phyloP scores from a whole-genome alignment of 2,888 invertebrate genomes.

The Melinaea marsaeus region DNA sequence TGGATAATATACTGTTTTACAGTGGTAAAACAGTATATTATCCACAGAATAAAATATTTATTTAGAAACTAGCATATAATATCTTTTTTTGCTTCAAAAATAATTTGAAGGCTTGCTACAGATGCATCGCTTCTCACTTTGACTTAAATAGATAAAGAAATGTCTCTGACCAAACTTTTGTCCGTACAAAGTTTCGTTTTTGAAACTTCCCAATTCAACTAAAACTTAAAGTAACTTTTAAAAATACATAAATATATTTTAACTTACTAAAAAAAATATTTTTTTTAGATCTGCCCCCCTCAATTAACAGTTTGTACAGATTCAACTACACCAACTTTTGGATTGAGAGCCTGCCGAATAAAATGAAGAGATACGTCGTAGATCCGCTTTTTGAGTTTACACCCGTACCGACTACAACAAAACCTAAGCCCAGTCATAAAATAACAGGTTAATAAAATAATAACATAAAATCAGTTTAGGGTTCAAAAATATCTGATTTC shows the following conservation, averaged over 20 bases:
- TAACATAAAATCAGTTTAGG: neutral
- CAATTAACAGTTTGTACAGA: conserved; percentile 85
- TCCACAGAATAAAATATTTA: too few species aligned
- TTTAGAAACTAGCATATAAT: too few species aligned
- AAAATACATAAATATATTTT: neutral
- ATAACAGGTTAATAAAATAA: conserved; percentile 42
- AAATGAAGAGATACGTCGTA: conserved; percentile 76
- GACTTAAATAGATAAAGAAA: too few species aligned
- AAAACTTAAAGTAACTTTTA: neutral
- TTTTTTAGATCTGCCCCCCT: conserved; percentile 86
- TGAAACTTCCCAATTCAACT: too few species aligned
- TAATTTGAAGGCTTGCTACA: too few species aligned
- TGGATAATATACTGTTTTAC: too few species aligned
- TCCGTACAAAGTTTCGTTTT: too few species aligned
- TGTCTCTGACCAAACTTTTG: too few species aligned
- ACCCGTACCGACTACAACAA: conserved; percentile 44
- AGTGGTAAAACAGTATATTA: too few species aligned
- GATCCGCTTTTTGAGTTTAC: conserved; percentile 64
- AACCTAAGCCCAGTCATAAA: conserved; percentile 50
- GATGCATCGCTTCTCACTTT: too few species aligned
- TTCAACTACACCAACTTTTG: conserved; percentile 88
- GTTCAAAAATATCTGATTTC: neutral
- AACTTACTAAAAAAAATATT: neutral
- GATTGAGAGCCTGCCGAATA: conserved; percentile 88
- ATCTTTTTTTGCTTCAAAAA: too few species aligned